Base-by-base conservation (phyloP, 2,113 vertebrate genomes). In the Osmerus eperlanus region DNA sequence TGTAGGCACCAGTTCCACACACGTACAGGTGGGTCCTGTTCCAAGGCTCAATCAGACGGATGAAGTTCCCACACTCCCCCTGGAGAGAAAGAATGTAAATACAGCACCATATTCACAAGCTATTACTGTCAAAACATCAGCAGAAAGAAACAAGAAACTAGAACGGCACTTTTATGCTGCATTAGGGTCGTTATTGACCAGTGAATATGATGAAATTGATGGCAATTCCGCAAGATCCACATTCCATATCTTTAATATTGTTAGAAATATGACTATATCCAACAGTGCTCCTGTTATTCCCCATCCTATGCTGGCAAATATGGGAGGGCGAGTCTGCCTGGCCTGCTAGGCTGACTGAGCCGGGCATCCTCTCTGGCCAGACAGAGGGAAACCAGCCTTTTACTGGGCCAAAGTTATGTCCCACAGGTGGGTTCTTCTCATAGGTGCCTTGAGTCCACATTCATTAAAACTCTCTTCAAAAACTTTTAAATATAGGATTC, bases 61-160 rank as follows among this genome's bases (percentile, higher is more conserved):
- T 94, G 82, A 99, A 99, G 87, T 99, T 99, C 56, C 95, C 96
- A 0, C 97, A 99, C 81, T 98, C 96, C 0, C 95, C 96, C 97
- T 99, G 85, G 4, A 54, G 53, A 64, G 29, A 56, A 12, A 52
- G 11, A 29, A 19, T 47, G 53, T 55, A 58, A 16, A n/a, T 36
- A 18, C 7, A 7, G 71, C 65, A 66, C 18, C 3, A 32, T 29
- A 11, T 16, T 28, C 21, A 13, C 13, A 11, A 28, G 61, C 9
- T 18, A 70, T 52, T 55, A 3, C 16, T 15, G n/a, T 16, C 13
- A n/a, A 23, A 23, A 51, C 14, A 12, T 19, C 41, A 13, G 13
- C 16, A 52, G 5, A n/a, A 4, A 59, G n/a, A 47, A 47, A 47
- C 41, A 47, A 47, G 41, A 47, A 9, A 7, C 41, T 47, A 47